Conservation (phyloP, 2,797 vertebrate species). For the Simalia tracyae region DNA sequence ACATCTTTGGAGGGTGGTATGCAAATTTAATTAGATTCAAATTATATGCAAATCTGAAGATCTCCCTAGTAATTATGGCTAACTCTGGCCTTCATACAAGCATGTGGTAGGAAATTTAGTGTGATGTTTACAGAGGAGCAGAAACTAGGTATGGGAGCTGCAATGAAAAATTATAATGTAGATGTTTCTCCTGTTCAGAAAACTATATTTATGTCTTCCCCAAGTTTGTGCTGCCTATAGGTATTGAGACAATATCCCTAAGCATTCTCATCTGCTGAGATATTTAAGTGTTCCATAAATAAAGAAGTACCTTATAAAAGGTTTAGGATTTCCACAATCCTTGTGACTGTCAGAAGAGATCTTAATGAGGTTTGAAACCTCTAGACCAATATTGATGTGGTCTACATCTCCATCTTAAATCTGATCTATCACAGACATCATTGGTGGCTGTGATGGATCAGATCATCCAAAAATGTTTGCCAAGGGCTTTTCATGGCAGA, state of each 20-base stretch:
- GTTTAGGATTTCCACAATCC: background rate
- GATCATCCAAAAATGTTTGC: slow-evolving; percentile 38
- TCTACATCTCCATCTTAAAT: background rate
- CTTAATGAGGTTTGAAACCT: background rate
- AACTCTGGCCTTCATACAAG: too few species aligned
- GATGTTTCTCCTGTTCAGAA: too few species aligned
- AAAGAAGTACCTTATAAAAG: background rate
- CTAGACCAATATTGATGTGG: background rate
- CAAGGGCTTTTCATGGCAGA: slow-evolving; percentile 38
- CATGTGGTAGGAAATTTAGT: too few species aligned
- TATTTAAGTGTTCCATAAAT: background rate
- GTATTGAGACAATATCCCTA: background rate
- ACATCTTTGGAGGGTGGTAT: too few species aligned
- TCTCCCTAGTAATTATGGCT: too few species aligned
- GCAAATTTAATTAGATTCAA: too few species aligned
- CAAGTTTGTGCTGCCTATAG: background rate
- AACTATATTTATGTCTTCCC: too few species aligned
- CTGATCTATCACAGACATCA: background rate
- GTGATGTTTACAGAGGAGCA: too few species aligned
- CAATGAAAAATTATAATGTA: too few species aligned
- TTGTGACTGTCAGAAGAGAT: background rate
- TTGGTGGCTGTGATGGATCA: background rate
- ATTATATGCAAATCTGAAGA: too few species aligned
- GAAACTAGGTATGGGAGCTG: too few species aligned
- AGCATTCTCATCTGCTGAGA: background rate